A percentile compares a stretch with the other conserved stretches of the same genome.
phyloP scores from a whole-genome alignment of 2,113 vertebrate genomes.

The Thunnus maccoyii region DNA sequence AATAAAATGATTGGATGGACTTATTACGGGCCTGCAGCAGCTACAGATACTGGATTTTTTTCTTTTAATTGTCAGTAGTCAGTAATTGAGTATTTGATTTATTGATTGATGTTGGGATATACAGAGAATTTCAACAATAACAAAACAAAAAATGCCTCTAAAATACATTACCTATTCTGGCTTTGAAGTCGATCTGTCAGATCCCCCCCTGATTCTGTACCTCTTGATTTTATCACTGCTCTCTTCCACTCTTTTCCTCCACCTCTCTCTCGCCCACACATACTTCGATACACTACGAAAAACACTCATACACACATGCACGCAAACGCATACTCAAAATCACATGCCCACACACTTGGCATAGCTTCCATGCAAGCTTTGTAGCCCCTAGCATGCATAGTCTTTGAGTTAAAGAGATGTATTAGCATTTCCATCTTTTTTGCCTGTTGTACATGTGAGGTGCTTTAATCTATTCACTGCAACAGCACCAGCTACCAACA shows the following conservation, averaged over 20 bases:
- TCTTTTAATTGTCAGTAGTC: no score
- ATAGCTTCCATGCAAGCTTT: not conserved
- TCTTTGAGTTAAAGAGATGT: constrained; percentile 32
- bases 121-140: no score
- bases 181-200: constrained; percentile 32
- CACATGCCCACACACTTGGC: constrained; percentile 44
- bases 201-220: not conserved
- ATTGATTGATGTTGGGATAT: no score
- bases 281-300: constrained; percentile 9
- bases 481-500: constrained; percentile 10
- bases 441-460: not conserved
- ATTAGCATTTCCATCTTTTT: constrained; percentile 27
- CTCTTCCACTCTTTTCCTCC: constrained; percentile 20
- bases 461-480: constrained; percentile 15
- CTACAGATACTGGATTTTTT: no score
- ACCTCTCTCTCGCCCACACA: constrained; percentile 45
- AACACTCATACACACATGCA: constrained; percentile 2
- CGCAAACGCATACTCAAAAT: constrained; percentile 13
- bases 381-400: constrained; percentile 10
- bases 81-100: no score
- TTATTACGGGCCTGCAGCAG: no score
- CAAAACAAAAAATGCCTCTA: no score
- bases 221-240: constrained; percentile 30
- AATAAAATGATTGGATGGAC: no score
- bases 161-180: no score